A percentile compares a stretch with the other conserved stretches of the same genome.
phyloP scores from a whole-genome alignment of 2,113 vertebrate species.

The Nothocercus julius region DNA sequence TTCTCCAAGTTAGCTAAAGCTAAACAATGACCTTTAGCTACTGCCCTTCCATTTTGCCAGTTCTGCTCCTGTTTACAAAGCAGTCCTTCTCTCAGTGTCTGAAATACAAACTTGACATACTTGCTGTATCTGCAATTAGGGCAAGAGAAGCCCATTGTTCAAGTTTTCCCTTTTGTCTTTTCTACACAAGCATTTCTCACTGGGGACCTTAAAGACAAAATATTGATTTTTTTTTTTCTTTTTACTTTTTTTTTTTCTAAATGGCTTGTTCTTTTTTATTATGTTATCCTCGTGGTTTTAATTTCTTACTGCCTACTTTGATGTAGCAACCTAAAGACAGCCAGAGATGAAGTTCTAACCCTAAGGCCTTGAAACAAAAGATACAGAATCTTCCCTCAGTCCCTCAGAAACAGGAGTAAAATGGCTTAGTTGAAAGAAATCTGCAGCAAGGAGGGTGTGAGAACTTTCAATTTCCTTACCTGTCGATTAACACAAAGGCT shows the following conservation, averaged over 20 bases:
- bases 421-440: constrained; percentile 46
- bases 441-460: constrained; percentile 27
- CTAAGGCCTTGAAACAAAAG: constrained; percentile 54
- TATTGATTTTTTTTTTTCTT: constrained; percentile 43
- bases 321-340: constrained; percentile 54
- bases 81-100: neutral
- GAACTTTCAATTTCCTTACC: constrained; percentile 18
- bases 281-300: constrained; percentile 54
- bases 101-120: constrained; percentile 55
- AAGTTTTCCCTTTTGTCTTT: constrained; percentile 42
- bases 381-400: constrained; percentile 23
- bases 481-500: constrained; percentile 16
- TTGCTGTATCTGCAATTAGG: constrained; percentile 66
- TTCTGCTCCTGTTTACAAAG: constrained; percentile 33
- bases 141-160: constrained; percentile 40
- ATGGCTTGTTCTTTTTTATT: constrained; percentile 63
- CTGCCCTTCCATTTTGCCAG: constrained; percentile 40
- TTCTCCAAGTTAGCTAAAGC: constrained; percentile 24
- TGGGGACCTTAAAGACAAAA: constrained; percentile 62
- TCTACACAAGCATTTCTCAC: constrained; percentile 35
- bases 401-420: constrained; percentile 44
- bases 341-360: constrained; percentile 61
- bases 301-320: constrained; percentile 62
- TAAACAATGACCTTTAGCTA: constrained; percentile 37
- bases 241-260: neutral